Base-by-base conservation (phyloP, 1,140 invertebrate genomes). In the Venustaconcha ellipsiformis region DNA sequence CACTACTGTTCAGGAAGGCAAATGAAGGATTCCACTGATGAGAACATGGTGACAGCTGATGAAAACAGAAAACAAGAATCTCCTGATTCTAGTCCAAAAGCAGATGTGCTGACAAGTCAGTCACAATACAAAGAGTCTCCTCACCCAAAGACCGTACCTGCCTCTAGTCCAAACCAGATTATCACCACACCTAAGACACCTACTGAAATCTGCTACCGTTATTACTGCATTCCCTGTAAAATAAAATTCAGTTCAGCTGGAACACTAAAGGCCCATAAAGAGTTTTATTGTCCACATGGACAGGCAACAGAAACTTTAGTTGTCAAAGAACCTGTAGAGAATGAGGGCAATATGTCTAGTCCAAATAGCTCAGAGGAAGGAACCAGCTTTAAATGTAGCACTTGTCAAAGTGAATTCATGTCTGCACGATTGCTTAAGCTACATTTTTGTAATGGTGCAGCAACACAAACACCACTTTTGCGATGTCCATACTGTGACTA, bases 231-330 rank as follows among this genome's bases (percentile, higher is more conserved):
- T 48, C 95, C 96, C 48, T 99, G 97, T 88, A 96, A 96, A 37
- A 98, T 98, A 76, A 97, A 97, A 88, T 99, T 97, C 88, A 96
- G 95, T 59, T 97, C 96, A 1, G 92, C 96, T 79, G 96, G 97
- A 87, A 99, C 97, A 88, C 91, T 99, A 65, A 94, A 95, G 23
- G 96, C 97, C 0, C 97, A 99, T 90, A 96, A 98, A 87, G 94
- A 95, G 1, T 98, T 95, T 85, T 99, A 99, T 82, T 99, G 97
- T 88, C 94, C 94, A 1, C 84, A 83, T 76, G 83, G 83, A 11
- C 85, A 85, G 69, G 83, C 86, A 71, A 84, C 80, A 69, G 82
- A 82, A 57, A 84, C 84, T 71, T 77, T 84, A 15, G 80, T 83
- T 55, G 79, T 80, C 13, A 85, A 86, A 73, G 82, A 85, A 11